phyloP scores from a whole-genome alignment of 1,140 invertebrate genomes.

The Cydia strobilella region DNA sequence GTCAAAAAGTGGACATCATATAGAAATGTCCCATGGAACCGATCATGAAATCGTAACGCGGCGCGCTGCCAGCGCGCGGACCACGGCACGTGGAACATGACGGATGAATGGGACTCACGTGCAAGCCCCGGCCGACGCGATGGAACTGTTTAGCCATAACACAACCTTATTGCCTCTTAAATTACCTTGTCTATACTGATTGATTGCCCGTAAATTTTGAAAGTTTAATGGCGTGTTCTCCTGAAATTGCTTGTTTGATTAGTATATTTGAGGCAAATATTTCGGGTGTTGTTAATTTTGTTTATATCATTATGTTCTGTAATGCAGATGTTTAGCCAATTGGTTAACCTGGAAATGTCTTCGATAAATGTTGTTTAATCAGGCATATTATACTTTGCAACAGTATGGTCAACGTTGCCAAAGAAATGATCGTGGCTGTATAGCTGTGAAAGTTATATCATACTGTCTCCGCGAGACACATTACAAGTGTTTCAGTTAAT shows the following conservation, averaged over 20 bases:
- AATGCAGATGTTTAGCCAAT: neutral
- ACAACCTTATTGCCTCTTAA: slow-evolving; percentile 33
- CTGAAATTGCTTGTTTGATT: slow-evolving; percentile 25
- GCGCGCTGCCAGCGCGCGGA: slow-evolving; percentile 67
- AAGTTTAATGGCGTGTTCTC: slow-evolving; percentile 22
- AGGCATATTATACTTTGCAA: slow-evolving; percentile 52
- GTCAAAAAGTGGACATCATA: slow-evolving; percentile 26
- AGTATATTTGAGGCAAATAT: slow-evolving; percentile 23
- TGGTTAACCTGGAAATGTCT: slow-evolving; percentile 33
- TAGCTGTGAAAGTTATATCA: slow-evolving; percentile 57
- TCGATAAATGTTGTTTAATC: slow-evolving; percentile 45
- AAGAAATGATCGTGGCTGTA: slow-evolving; percentile 35
- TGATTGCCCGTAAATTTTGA: slow-evolving; percentile 27
- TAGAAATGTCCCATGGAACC: slow-evolving; percentile 42
- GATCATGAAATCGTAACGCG: slow-evolving; percentile 58
- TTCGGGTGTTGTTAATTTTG: neutral
- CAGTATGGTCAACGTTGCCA: slow-evolving; percentile 53
- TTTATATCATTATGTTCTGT: slow-evolving; percentile 6
- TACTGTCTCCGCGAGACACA: slow-evolving; percentile 50
- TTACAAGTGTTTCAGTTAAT: slow-evolving; percentile 58
- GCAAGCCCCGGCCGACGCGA: slow-evolving; percentile 35
- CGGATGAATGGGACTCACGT: slow-evolving; percentile 67
- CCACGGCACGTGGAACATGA: slow-evolving; percentile 63
- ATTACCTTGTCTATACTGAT: slow-evolving; percentile 33
- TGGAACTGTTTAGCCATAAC: slow-evolving; percentile 30